Base-by-base conservation (phyloP, 2,888 invertebrate species). In the Meteorus colon region DNA sequence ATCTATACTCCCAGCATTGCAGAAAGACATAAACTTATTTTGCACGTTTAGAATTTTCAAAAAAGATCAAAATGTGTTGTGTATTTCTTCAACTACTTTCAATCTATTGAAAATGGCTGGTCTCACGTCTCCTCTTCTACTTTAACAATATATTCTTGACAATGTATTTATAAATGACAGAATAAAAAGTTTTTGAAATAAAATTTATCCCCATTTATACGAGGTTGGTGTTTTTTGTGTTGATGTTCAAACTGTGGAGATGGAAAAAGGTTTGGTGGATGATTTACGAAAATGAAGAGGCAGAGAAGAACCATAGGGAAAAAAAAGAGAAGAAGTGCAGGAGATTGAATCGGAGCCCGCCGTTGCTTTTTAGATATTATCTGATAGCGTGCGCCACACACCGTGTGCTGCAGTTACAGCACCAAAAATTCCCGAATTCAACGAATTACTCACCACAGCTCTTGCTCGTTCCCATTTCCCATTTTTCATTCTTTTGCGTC, bases 351-450 rank as follows among this genome's bases (percentile, higher is more conserved):
- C 37, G 34, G n/a, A 10, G 41, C 27, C 19, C 24, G 55, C 14
- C 62, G 41, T 45, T 5, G 60, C 55, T 75, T 75, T 70, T 75
- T 37, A 45, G 70, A 70, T 75, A 70, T 62, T 75, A 69, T 75
- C 51, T 51, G 45, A 41, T 41, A 10, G 12, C 41, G 12, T 41
- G 27, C 45, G 37, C 31, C 8, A 27, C n/a, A 31, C 34, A 31
- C 59, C 24, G 41, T 41, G 24, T 71, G 24, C 24, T 71, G 31
- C 24, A 55, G 10, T 69, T 16, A 31, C 34, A 69, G 69, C 69
- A 55, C 34, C 10, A 27, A 60, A 62, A 71, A 71, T 62, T 71
- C 48, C 37, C 62, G n/a, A 37, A 70, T 59, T 70, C 59, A 70
- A 62, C 71, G 71, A 71, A 62, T 62, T 71, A 62, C 62, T 71